Conservation (phyloP, 2,797 vertebrate species). For the Catamblyrhynchus diadema region DNA sequence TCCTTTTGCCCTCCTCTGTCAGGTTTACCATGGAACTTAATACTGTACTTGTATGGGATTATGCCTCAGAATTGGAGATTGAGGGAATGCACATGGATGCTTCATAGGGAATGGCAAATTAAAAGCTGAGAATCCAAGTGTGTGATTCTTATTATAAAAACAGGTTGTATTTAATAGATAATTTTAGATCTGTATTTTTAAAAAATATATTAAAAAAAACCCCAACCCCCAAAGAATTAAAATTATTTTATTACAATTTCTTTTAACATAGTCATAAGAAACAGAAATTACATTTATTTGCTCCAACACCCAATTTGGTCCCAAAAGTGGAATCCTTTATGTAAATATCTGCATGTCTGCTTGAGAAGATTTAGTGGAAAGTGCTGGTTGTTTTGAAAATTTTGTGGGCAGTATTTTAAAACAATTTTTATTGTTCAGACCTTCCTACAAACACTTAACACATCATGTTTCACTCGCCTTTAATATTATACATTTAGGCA, state of each 20-base stretch:
- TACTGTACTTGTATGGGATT: neutral
- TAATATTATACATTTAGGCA: neutral
- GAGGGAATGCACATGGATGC: neutral
- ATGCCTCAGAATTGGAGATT: neutral
- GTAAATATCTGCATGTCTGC: accelerated
- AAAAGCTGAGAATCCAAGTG: neutral
- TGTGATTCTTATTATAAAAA: neutral
- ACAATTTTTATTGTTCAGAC: neutral
- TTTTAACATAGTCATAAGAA: neutral
- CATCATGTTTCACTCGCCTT: neutral
- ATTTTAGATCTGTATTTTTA: neutral
- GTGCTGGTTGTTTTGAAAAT: neutral
- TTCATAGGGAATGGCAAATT: neutral
- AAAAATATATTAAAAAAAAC: neutral
- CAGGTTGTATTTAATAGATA: neutral
- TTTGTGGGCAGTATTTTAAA: neutral
- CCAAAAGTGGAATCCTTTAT: neutral
- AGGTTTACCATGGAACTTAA: neutral
- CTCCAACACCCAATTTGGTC: neutral
- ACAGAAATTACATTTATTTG: neutral
- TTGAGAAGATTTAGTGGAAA: neutral
- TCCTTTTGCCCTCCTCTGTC: neutral
- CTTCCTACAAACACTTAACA: neutral
- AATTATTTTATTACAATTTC: neutral
- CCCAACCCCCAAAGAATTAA: neutral